These are phyloP conservation scores for Arrhamphus sclerolepis DNA, from an alignment of 2,797 vertebrate genomes.

Conservation along the genomic window DNA sequence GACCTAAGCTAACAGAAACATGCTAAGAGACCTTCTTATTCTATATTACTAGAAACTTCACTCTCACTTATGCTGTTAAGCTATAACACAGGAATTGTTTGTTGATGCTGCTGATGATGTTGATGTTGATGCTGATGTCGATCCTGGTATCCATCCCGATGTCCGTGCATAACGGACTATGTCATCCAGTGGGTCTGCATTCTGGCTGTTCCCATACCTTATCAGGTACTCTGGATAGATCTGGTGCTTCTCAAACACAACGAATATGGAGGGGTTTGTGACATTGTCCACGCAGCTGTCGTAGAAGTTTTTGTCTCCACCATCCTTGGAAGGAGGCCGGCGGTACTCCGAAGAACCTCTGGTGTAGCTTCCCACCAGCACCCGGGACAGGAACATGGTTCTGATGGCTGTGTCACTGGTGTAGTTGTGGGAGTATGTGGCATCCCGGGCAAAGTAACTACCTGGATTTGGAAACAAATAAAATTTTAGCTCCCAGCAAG, in stretches of 20 bases:
- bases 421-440: slow-evolving; percentile 90
- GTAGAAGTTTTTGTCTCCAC: slow-evolving; percentile 65
- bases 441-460: slow-evolving; percentile 94
- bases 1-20: no score
- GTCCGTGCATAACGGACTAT: fast-evolving
- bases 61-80: no score
- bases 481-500: no score
- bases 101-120: no score
- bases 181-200: fast-evolving
- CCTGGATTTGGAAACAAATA: slow-evolving; percentile 74
- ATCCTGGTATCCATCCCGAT: not conserved
- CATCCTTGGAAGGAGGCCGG: slow-evolving; percentile 74
- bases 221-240: slow-evolving; percentile 82
- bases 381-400: slow-evolving; percentile 88
- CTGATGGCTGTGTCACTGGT: slow-evolving; percentile 56
- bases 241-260: slow-evolving; percentile 80
- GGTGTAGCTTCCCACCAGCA: slow-evolving; percentile 88
- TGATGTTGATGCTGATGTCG: no score
- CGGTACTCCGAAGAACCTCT: slow-evolving; percentile 74
- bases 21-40: no score
- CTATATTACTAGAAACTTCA: no score
- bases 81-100: no score
- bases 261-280: slow-evolving; percentile 76
- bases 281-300: slow-evolving; percentile 80
- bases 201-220: slow-evolving; percentile 62